These are phyloP conservation scores for Trissolcus basalis DNA, from an alignment of 1,140 invertebrate genomes.

Conservation along the genomic window DNA sequence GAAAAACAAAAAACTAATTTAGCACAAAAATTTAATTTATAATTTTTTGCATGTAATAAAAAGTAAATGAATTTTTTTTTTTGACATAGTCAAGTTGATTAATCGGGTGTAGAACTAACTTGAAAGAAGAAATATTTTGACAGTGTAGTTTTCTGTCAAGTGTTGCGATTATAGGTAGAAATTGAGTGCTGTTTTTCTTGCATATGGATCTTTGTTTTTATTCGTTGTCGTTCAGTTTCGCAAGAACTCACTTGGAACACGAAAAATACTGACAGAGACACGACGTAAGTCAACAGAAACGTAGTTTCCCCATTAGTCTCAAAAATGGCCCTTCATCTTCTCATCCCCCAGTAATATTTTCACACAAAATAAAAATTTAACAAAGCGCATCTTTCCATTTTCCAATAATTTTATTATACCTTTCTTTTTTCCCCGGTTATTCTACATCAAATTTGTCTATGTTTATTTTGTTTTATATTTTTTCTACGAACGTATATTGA, in stretches of 20 bases:
- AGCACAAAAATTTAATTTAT: too few species aligned
- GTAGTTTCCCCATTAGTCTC: constrained; percentile 47
- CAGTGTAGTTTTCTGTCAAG: constrained; percentile 57
- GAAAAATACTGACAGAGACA: constrained; percentile 56
- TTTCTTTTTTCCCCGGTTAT: too few species aligned
- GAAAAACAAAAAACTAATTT: too few species aligned
- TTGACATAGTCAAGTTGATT: too few species aligned
- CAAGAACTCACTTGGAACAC: constrained; percentile 64
- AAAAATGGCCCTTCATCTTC: constrained; percentile 2
- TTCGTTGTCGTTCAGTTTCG: constrained; percentile 53
- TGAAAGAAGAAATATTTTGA: constrained; percentile 61
- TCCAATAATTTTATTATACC: too few species aligned
- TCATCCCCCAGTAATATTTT: background rate
- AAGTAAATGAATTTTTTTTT: too few species aligned
- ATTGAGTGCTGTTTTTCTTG: constrained; percentile 70
- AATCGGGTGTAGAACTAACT: background rate
- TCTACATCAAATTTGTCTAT: too few species aligned
- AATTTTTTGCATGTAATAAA: too few species aligned
- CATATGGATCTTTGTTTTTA: constrained; percentile 71
- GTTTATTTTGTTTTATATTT: too few species aligned
- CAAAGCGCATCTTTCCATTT: too few species aligned
- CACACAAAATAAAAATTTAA: constrained; percentile 22
- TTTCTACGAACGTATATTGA: too few species aligned
- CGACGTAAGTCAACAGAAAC: constrained; percentile 48
- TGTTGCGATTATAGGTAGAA: constrained; percentile 66